These are phyloP conservation scores for Podarcis raffonei DNA, from an alignment of 2,113 vertebrate species.

Conservation along the genomic window DNA sequence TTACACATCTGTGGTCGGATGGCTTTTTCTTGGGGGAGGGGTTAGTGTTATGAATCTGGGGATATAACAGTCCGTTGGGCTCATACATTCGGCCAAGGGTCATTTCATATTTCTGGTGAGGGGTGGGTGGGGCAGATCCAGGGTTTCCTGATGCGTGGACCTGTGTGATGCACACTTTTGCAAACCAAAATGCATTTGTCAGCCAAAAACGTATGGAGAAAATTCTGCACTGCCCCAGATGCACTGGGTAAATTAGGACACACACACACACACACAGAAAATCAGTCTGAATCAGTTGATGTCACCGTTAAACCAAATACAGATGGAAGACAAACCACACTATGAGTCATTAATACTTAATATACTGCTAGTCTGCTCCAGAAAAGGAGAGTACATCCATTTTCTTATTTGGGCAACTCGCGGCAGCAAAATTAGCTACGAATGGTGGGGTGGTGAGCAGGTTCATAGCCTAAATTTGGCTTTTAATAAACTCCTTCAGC, in stretches of 20 bases:
- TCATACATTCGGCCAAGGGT: not conserved
- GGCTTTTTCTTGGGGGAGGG: too few species aligned
- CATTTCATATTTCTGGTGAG: not conserved
- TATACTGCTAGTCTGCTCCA: not conserved
- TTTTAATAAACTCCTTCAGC: not conserved
- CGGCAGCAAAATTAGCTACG: not conserved
- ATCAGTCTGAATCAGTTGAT: not conserved
- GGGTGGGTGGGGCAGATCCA: too few species aligned
- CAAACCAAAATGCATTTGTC: too few species aligned
- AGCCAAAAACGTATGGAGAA: not conserved
- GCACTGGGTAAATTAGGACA: not conserved
- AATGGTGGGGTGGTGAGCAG: not conserved
- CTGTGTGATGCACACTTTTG: not conserved
- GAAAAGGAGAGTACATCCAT: not conserved
- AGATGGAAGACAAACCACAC: not conserved
- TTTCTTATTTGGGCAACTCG: conserved; percentile 7
- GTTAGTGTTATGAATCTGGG: too few species aligned
- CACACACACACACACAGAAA: not conserved
- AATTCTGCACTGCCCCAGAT: not conserved
- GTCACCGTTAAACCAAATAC: not conserved
- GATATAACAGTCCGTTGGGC: too few species aligned
- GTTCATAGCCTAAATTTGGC: not conserved
- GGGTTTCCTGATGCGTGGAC: not conserved
- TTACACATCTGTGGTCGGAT: too few species aligned
- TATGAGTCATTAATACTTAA: not conserved